phyloP scores from a whole-genome alignment of 2,113 vertebrate genomes.

The Oryctolagus cuniculus region DNA sequence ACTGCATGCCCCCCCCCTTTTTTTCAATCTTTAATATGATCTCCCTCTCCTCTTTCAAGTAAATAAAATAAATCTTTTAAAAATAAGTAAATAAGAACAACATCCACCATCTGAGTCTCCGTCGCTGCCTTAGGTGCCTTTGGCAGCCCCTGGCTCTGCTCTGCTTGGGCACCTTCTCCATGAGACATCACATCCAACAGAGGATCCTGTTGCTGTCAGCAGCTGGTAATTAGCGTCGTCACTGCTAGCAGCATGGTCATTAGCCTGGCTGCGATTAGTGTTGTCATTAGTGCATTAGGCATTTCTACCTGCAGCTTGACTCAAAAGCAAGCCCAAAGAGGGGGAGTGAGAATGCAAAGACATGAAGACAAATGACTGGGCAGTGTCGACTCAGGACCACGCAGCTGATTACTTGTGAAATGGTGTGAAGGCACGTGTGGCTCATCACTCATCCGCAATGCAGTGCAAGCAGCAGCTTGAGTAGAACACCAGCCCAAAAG shows the following conservation, averaged over 20 bases:
- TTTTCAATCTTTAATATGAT: too few species aligned
- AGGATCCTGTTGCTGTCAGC: neutral
- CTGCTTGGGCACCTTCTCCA: neutral
- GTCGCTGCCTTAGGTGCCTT: neutral
- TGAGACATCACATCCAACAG: neutral
- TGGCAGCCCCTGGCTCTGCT: neutral
- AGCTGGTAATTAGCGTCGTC: slow-evolving; percentile 65
- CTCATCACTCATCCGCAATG: neutral
- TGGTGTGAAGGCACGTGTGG: neutral
- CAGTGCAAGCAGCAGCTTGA: neutral
- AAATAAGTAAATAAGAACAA: too few species aligned
- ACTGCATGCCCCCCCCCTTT: too few species aligned
- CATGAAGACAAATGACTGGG: slow-evolving; percentile 55
- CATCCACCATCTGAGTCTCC: neutral
- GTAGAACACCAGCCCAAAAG: neutral
- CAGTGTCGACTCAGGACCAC: neutral
- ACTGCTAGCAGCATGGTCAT: slow-evolving; percentile 36
- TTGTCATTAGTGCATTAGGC: slow-evolving; percentile 73
- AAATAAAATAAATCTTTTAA: too few species aligned
- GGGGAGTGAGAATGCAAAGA: slow-evolving; percentile 54
- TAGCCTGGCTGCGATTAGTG: slow-evolving; percentile 37
- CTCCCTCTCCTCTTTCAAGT: too few species aligned
- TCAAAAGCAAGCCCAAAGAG: slow-evolving; percentile 42
- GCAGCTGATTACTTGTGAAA: slow-evolving; percentile 47
- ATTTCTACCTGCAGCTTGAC: slow-evolving; percentile 66